Conservation (phyloP, 2,113 vertebrate genomes). For the Ornithorhynchus anatinus region DNA sequence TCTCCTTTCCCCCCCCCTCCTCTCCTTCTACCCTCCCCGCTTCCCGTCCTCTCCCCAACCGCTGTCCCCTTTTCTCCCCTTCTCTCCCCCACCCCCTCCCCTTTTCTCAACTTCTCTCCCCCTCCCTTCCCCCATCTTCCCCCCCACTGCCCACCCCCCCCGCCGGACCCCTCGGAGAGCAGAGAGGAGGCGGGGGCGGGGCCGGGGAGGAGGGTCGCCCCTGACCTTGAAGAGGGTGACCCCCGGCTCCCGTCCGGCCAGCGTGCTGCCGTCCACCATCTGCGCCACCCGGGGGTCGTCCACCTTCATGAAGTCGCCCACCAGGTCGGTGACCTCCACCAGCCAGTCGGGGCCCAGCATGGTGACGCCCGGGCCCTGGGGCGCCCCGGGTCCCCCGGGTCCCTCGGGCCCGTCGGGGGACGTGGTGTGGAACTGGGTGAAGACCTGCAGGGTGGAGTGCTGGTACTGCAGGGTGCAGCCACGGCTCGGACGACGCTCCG, state of each 20-base stretch:
- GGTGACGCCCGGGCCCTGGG: constrained; percentile 97
- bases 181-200: no score
- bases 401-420: constrained; percentile 86
- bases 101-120: no score
- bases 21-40: no score
- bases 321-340: constrained; percentile 96
- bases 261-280: constrained; percentile 86
- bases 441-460: constrained; percentile 87
- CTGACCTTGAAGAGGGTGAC: constrained; percentile 89
- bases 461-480: constrained; percentile 97
- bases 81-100: no score
- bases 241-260: constrained; percentile 91
- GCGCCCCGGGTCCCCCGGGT: no score
- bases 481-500: constrained; percentile 83
- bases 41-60: no score
- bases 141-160: no score
- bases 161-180: no score
- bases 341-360: constrained; percentile 98
- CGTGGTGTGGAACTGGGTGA: constrained; percentile 97
- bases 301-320: constrained; percentile 92
- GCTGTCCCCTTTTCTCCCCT: no score
- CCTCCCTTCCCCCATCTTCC: no score
- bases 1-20: no score
- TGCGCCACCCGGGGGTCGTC: constrained; percentile 87
- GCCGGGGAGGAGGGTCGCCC: fast-evolving